phyloP scores from a whole-genome alignment of 2,888 invertebrate species.

The Odontomyia ornata region DNA sequence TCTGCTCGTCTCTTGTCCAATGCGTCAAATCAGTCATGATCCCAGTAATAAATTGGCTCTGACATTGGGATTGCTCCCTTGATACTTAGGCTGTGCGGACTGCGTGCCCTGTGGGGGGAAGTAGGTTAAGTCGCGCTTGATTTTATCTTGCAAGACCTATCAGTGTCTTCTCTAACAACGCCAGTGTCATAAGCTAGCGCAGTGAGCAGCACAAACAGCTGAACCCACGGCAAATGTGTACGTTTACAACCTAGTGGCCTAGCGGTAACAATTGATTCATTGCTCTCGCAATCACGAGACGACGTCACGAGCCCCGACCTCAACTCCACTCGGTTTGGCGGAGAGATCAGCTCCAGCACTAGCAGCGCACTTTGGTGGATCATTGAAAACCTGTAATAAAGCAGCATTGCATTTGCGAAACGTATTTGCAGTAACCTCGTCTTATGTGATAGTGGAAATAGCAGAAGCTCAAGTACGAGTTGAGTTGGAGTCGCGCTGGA shows the following conservation, averaged over 20 bases:
- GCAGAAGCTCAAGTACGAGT: too few species aligned
- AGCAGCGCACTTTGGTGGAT: neutral
- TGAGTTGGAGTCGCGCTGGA: neutral
- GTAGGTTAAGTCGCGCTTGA: slow-evolving; percentile 29
- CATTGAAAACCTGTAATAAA: neutral
- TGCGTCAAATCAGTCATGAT: too few species aligned
- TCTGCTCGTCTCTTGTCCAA: too few species aligned
- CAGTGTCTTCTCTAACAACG: too few species aligned
- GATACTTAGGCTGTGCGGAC: neutral
- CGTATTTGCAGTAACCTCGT: neutral
- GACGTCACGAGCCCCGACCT: neutral
- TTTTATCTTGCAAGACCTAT: neutral
- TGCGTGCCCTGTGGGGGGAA: neutral
- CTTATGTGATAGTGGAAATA: too few species aligned
- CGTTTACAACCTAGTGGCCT: neutral
- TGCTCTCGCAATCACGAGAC: neutral
- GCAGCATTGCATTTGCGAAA: slow-evolving; percentile 21
- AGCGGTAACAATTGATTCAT: slow-evolving; percentile 25
- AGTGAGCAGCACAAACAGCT: neutral
- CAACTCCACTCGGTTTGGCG: neutral
- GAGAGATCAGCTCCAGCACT: neutral
- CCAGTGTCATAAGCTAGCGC: too few species aligned
- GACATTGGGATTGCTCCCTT: too few species aligned
- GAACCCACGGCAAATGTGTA: neutral
- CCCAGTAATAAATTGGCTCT: too few species aligned